Evolutionary conservation across 2,113 vertebrate species (phyloP), one percentile per base, ranked within the genome.

Genomic region (Megaptera novaeangliae): DNA sequence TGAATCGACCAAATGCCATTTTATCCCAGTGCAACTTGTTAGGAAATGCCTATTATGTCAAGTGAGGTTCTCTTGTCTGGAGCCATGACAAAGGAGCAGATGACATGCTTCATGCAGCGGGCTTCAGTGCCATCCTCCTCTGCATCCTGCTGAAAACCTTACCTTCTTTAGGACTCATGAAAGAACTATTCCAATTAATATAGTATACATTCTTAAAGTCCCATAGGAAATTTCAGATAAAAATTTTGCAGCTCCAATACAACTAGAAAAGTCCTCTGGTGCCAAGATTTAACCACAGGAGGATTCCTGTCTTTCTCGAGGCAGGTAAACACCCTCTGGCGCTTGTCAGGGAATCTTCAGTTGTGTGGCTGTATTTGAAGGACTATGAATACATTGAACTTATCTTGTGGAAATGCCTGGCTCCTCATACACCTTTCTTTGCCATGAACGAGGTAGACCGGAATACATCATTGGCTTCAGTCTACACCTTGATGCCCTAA

Each of bases 151-250:
- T 8, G 46, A 77, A 71, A 94, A 74, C 27, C 46, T 68, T n/a
- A 69, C 61, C 69, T 94, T 91, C 71, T 81, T 71, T 49, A 64
- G 83, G 85, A 57, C 17, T 61, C 61, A 2, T 10, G 31, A 63
- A 97, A 89, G 69, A 89, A 29, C n/a, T 64, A 29, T 57, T 66
- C 59, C 80, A 95, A 72, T 85, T 88, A 95, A 83, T 4, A 57
- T 0, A 9, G 55, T 41, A 69, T 21, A 59, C 6, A 36, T 59
- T 77, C 78, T n/a, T 68, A 44, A 74, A 46, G 52, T 21, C 86
- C 87, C 83, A 6, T 0, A 29, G 78, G 90, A 83, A 81, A 90
- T 8, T 12, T 21, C 27, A 77, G 82, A 66, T 31, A 29, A 64
- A 44, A 44, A 71, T 46, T 34, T 7, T 55, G 21, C 14, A 77